phyloP scores from a whole-genome alignment of 1,140 invertebrate genomes.

The Trichonephila clavata region DNA sequence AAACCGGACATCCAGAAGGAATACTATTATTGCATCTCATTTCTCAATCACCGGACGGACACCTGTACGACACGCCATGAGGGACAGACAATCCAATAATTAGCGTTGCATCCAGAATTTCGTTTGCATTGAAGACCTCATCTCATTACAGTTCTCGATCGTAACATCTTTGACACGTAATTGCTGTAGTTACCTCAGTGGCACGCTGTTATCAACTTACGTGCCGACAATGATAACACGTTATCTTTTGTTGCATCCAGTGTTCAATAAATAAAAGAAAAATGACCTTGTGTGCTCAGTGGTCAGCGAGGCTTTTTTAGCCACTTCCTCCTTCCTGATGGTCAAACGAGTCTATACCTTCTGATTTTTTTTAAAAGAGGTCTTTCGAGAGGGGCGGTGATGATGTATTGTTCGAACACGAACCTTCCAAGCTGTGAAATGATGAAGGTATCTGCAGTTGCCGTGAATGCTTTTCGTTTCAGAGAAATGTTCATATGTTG shows the following conservation, averaged over 20 bases:
- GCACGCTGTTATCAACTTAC: neutral
- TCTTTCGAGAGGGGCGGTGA: neutral
- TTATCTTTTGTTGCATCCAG: neutral
- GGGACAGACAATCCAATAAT: too few relatives aligned
- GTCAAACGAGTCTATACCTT: conserved; percentile 1
- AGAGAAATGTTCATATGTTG: neutral
- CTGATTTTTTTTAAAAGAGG: neutral
- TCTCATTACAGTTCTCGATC: too few relatives aligned
- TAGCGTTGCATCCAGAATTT: too few relatives aligned
- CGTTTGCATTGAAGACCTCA: too few relatives aligned
- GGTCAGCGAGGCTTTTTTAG: neutral
- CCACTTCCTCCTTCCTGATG: conserved; percentile 20
- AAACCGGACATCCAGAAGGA: too few relatives aligned
- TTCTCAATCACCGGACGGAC: too few relatives aligned
- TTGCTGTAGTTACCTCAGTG: neutral
- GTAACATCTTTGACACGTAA: neutral
- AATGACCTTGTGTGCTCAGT: conserved; percentile 28
- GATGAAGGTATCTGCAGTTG: neutral
- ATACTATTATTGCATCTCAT: too few relatives aligned
- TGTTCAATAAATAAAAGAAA: neutral
- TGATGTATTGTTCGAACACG: neutral
- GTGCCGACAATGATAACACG: neutral
- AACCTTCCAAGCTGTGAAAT: neutral
- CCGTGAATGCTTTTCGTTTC: neutral
- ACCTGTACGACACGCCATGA: too few relatives aligned